phyloP scores from a whole-genome alignment of 2,797 vertebrate species.

The Phalloptychus januarius region DNA sequence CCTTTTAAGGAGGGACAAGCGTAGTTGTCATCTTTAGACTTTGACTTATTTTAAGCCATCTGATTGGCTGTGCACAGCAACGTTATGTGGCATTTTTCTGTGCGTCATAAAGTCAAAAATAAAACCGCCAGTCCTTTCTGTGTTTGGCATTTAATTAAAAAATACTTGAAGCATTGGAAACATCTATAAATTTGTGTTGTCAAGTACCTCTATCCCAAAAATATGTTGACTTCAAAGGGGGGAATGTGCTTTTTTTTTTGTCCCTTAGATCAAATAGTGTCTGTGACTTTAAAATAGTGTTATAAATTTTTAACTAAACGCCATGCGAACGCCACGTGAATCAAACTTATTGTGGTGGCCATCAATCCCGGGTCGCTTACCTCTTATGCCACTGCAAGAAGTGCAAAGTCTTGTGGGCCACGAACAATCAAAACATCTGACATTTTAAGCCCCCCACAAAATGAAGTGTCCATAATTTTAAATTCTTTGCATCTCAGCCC shows the following conservation, averaged over 20 bases:
- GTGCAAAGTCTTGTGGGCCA: background rate
- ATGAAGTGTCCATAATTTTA: background rate
- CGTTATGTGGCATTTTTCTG: background rate
- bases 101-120: background rate
- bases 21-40: background rate
- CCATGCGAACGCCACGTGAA: no score
- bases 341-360: background rate
- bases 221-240: background rate
- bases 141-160: background rate
- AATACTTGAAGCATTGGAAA: background rate
- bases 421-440: background rate
- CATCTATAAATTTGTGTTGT: background rate
- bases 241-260: background rate
- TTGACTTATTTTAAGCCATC: background rate
- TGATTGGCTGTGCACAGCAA: background rate
- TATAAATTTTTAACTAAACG: background rate
- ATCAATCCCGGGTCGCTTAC: background rate
- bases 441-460: background rate
- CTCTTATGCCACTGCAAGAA: background rate
- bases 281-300: background rate
- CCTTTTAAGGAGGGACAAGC: background rate
- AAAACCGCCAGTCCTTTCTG: background rate
- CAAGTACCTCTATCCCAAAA: background rate
- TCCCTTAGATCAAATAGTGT: background rate
- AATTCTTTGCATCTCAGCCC: background rate